Conservation (phyloP, 2,113 vertebrate species). For the Lophius piscatorius region DNA sequence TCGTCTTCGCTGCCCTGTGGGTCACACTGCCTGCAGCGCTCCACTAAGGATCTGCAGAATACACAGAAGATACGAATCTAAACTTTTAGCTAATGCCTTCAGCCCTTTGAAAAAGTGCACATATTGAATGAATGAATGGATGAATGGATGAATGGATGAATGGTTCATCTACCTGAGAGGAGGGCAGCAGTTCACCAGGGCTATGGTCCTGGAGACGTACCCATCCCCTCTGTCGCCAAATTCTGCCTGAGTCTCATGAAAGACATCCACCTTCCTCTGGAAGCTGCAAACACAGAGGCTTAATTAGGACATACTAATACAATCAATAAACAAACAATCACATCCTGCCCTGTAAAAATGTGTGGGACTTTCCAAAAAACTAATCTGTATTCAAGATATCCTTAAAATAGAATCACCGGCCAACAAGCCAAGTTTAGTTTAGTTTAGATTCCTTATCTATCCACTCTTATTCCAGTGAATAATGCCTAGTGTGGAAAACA, state of each 20-base stretch:
- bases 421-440: no score
- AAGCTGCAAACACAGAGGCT: constrained; percentile 77
- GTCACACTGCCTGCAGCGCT: constrained; percentile 85
- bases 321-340: neutral
- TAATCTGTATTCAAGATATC: neutral
- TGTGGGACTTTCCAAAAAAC: no score
- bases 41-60: constrained; percentile 79
- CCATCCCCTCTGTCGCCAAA: constrained; percentile 73
- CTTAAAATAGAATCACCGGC: neutral
- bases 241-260: constrained; percentile 84
- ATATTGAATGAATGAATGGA: neutral
- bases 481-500: no score
- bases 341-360: neutral
- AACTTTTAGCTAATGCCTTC: neutral
- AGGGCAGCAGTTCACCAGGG: constrained; percentile 89
- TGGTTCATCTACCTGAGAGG: constrained; percentile 79
- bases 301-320: constrained; percentile 24
- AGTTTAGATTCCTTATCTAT: no score
- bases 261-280: constrained; percentile 88
- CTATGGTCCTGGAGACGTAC: constrained; percentile 84
- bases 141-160: neutral
- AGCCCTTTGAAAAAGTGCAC: neutral
- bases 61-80: constrained; percentile 9
- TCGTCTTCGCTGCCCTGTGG: constrained; percentile 83
- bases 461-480: no score